Conservation (phyloP, 2,797 vertebrate genomes). For the Orientallactaga sibirica region DNA sequence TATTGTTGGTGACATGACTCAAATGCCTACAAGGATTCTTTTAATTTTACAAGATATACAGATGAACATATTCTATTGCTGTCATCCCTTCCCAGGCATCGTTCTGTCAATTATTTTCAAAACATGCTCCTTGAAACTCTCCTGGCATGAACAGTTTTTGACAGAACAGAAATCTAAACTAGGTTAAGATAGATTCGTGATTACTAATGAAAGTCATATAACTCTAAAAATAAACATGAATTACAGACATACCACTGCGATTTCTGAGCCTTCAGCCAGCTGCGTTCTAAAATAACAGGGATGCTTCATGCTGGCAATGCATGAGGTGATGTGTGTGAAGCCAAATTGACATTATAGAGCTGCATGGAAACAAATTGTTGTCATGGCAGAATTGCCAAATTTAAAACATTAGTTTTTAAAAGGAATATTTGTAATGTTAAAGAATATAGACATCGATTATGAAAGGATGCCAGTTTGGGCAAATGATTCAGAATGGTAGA, state of each 20-base stretch:
- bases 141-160: background rate
- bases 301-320: background rate
- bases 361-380: slow-evolving; percentile 49
- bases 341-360: slow-evolving; percentile 32
- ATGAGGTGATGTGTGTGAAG: slow-evolving; percentile 37
- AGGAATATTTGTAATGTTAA: background rate
- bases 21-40: background rate
- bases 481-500: background rate
- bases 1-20: slow-evolving; percentile 10
- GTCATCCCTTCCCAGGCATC: background rate
- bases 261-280: slow-evolving; percentile 16
- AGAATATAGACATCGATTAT: background rate
- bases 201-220: slow-evolving; percentile 69
- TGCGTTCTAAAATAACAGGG: slow-evolving; percentile 63
- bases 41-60: background rate
- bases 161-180: slow-evolving; percentile 38
- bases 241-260: background rate
- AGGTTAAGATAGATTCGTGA: slow-evolving; percentile 63
- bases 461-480: background rate
- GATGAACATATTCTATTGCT: background rate
- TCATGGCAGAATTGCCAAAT: slow-evolving; percentile 24
- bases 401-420: slow-evolving; percentile 25
- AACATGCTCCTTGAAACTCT: slow-evolving; percentile 33
- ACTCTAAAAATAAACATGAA: slow-evolving; percentile 73
- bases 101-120: slow-evolving; percentile 50